These are phyloP conservation scores for Poicephalus gulielmi DNA, from an alignment of 2,113 vertebrate genomes.

Conservation along the genomic window DNA sequence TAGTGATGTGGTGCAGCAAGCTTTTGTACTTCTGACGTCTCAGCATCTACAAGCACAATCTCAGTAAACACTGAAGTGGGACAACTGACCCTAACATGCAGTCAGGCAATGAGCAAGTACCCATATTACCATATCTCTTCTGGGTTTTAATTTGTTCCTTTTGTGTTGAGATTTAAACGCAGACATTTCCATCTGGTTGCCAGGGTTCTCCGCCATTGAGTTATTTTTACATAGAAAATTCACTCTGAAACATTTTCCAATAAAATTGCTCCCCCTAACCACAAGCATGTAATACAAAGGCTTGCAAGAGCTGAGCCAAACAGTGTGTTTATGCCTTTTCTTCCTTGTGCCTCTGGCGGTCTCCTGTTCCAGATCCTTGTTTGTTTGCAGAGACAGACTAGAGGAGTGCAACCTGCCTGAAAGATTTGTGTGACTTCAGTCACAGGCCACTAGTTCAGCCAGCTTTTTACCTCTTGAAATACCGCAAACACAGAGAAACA, in stretches of 20 bases:
- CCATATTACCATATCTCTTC: not conserved
- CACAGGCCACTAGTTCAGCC: not conserved
- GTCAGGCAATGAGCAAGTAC: not conserved
- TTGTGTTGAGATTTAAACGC: not conserved
- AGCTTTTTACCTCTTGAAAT: not conserved
- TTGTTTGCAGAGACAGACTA: not conserved
- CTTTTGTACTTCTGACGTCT: not conserved
- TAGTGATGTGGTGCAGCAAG: not conserved
- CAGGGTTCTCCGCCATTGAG: not conserved
- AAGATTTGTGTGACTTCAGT: not conserved
- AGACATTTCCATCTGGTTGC: not conserved
- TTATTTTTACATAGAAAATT: not conserved
- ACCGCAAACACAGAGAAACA: not conserved
- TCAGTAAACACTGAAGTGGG: not conserved
- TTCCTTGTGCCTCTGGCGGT: rapidly evolving
- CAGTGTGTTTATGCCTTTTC: not conserved
- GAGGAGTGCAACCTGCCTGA: not conserved
- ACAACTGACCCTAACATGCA: not conserved
- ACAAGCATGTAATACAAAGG: not conserved
- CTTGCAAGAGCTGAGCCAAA: not conserved
- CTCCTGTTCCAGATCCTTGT: not conserved
- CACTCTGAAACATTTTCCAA: not conserved
- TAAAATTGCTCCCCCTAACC: not conserved
- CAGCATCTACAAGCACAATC: not conserved
- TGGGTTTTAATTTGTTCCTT: not conserved